Percentiles rank a stretch among this genome's conserved stretches.
phyloP scores from a whole-genome alignment of 2,888 invertebrate species.

The Caenorhabditis angaria region DNA sequence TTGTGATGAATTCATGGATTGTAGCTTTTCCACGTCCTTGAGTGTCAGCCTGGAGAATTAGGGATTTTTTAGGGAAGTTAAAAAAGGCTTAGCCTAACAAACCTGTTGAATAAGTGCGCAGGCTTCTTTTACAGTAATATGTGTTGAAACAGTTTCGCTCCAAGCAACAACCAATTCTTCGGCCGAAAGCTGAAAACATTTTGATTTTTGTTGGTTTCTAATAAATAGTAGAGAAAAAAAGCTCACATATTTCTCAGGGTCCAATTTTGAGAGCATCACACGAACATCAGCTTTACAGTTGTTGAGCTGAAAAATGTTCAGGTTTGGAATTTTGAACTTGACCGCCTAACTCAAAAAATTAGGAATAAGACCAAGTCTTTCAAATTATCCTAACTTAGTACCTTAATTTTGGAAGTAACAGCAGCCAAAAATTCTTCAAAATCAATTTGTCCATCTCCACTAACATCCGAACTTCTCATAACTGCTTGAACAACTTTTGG shows the following conservation, averaged over 20 bases:
- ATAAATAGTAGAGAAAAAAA: background rate
- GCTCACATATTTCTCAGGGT: constrained; percentile 53
- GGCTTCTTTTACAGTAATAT: constrained; percentile 54
- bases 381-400: background rate
- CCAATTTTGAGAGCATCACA: constrained; percentile 54
- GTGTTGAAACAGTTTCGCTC: constrained; percentile 59
- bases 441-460: constrained; percentile 62
- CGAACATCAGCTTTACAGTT: constrained; percentile 56
- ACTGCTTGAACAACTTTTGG: constrained; percentile 64
- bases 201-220: background rate
- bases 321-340: too few relatives aligned
- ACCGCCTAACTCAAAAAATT: too few relatives aligned
- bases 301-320: constrained; percentile 39
- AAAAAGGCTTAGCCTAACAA: too few relatives aligned
- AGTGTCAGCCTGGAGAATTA: constrained; percentile 53
- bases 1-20: constrained; percentile 59
- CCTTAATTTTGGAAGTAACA: constrained; percentile 60
- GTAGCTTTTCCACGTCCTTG: constrained; percentile 51
- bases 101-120: constrained; percentile 52
- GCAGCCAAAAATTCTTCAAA: constrained; percentile 61
- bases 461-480: constrained; percentile 57
- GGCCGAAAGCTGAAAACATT: constrained; percentile 50
- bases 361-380: too few relatives aligned
- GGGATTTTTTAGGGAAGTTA: too few relatives aligned
- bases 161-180: constrained; percentile 61